Evolutionary conservation across 2,888 invertebrate species (phyloP), one percentile per base, ranked within the genome.

Genomic region (Metellina segmentata): DNA sequence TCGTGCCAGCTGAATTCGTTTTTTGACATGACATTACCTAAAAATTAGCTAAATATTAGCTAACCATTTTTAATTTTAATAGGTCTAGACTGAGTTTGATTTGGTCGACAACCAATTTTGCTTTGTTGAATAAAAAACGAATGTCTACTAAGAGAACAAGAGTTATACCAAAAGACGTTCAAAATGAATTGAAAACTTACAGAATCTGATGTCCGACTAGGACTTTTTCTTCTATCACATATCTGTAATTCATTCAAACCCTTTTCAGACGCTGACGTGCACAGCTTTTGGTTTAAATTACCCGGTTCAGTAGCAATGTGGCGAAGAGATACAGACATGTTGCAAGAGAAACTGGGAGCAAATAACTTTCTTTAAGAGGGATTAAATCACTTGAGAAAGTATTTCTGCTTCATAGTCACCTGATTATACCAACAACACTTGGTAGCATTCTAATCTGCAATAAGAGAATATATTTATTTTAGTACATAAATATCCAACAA

Each of bases 301-400:
- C 81, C 96, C 94, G 93, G 97, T 96, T 82, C 96, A 95, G 9
- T 96, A 94, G 13, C 96, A 96, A 48, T 96, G 94, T 93, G 95
- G 95, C 0, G 97, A 97, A 94, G 96, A 96, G 93, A 97, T 95
- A 94, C 79, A 70, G 88, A 82, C 86, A 91, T 87, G 11, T 6
- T 83, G 72, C 9, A 49, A 20, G 51, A 70, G n/a, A 19, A 20
- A 51, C 19, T n/a, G 11, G n/a, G 51, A 78, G 19, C 11, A 61
- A 77, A 48, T 16, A 34, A 61, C 79, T 13, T 20, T 61, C 20
- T 61, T 61, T 13, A 79, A n/a, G 34, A 61, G 9, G 11, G 79
- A 52, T 49, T 83, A 13, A 16, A 48, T 61, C 61, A 16, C 61
- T 61, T 9, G 61, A 61, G 16, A 16, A 61, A 61, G 61, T 53